Evolutionary conservation across 2,113 vertebrate genomes (phyloP).

Genomic region (Pipra filicauda): DNA sequence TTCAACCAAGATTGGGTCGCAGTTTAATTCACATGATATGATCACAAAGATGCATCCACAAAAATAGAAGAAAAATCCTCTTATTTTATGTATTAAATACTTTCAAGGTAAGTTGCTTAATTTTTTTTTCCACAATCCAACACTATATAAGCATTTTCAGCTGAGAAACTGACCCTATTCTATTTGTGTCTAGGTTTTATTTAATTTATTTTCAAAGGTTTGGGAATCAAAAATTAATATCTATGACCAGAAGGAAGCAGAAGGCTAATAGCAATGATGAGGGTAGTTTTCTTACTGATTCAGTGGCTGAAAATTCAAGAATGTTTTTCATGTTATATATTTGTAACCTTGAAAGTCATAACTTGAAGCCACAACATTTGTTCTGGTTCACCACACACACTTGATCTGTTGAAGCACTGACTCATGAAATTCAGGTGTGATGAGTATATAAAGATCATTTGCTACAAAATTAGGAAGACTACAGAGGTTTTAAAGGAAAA

Average conservation of each 20-base stretch:
- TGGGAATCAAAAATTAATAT: background rate
- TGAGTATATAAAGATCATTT: conserved; percentile 35
- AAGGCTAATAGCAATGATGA: background rate
- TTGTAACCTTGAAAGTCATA: conserved; percentile 2
- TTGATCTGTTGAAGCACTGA: conserved; percentile 15
- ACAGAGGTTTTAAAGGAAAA: conserved; percentile 53
- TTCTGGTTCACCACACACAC: conserved; percentile 20
- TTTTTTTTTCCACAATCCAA: background rate
- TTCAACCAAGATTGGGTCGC: background rate
- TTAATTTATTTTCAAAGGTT: background rate
- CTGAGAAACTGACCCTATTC: background rate
- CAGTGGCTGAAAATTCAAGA: background rate
- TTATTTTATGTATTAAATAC: background rate
- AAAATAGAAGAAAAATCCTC: background rate
- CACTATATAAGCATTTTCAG: background rate
- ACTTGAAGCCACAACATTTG: background rate
- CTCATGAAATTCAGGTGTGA: conserved; percentile 59
- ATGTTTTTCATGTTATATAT: background rate
- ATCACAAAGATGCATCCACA: background rate
- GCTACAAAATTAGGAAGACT: conserved; percentile 54
- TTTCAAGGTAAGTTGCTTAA: background rate
- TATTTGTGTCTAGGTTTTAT: background rate
- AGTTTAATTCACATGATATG: background rate
- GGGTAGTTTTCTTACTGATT: background rate
- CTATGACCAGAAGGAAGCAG: background rate